Conservation (phyloP, 2,113 vertebrate species). For the Grallaria varia region DNA sequence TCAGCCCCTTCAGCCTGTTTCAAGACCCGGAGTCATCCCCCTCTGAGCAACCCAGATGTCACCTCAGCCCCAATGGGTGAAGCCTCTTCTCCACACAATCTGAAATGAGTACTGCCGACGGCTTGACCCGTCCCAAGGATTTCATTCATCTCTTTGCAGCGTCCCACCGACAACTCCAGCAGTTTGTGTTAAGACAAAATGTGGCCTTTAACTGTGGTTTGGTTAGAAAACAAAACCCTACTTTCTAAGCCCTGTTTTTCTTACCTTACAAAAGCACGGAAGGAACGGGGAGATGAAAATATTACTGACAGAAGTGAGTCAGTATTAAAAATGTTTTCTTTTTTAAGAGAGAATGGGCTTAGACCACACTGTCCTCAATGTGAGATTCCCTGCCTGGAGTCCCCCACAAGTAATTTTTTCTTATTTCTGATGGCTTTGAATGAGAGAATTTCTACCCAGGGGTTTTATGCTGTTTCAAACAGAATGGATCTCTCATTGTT, state of each 20-base stretch:
- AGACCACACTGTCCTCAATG: not conserved
- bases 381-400: not conserved
- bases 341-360: constrained; percentile 1
- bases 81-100: not conserved
- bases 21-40: not conserved
- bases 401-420: not conserved
- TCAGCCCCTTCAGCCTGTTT: not conserved
- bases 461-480: not conserved
- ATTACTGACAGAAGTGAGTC: constrained; percentile 31
- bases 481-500: not conserved
- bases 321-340: constrained; percentile 48
- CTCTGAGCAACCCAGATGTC: not conserved
- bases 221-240: constrained; percentile 39
- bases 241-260: constrained; percentile 25
- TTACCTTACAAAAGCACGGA: constrained; percentile 8
- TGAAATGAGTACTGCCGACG: not conserved
- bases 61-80: not conserved
- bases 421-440: not conserved
- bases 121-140: not conserved
- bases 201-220: accelerated
- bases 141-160: not conserved
- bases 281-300: constrained; percentile 33
- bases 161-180: constrained; percentile 17
- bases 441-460: not conserved
- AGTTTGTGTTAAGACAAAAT: constrained; percentile 16